These are phyloP conservation scores for Cyclophora punctaria DNA, from an alignment of 2,888 invertebrate genomes.

Conservation along the genomic window DNA sequence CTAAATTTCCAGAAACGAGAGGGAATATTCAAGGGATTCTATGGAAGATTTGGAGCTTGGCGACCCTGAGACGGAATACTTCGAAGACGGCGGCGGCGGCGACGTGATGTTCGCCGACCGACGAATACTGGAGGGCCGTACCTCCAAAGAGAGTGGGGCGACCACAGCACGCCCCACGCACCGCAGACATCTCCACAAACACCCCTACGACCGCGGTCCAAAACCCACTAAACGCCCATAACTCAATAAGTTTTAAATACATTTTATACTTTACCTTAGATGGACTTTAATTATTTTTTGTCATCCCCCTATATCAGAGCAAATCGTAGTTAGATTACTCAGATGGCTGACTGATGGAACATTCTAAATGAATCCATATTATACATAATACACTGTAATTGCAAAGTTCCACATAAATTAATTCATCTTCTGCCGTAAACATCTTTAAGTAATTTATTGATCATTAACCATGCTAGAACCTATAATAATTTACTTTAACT, in stretches of 20 bases:
- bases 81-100: conserved; percentile 45
- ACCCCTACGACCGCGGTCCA: conserved; percentile 67
- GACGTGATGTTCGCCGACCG: conserved; percentile 57
- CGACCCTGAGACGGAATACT: conserved; percentile 46
- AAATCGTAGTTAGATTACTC: too few relatives aligned
- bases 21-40: conserved; percentile 36
- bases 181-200: conserved; percentile 71
- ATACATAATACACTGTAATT: too few relatives aligned
- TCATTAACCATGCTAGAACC: conserved; percentile 3
- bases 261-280: not conserved
- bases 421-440: not conserved
- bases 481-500: not conserved
- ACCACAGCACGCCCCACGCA: conserved; percentile 42
- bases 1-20: conserved; percentile 34
- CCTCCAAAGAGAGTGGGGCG: conserved; percentile 24
- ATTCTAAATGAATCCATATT: too few relatives aligned
- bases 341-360: too few relatives aligned
- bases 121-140: conserved; percentile 26
- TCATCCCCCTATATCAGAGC: too few relatives aligned
- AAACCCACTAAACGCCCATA: conserved; percentile 19
- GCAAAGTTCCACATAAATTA: too few relatives aligned
- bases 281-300: too few relatives aligned
- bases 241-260: conserved; percentile 8
- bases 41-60: conserved; percentile 35
- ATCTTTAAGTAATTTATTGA: conserved; percentile 9